phyloP scores from a whole-genome alignment of 2,113 vertebrate genomes.

The Oxyruncus cristatus region DNA sequence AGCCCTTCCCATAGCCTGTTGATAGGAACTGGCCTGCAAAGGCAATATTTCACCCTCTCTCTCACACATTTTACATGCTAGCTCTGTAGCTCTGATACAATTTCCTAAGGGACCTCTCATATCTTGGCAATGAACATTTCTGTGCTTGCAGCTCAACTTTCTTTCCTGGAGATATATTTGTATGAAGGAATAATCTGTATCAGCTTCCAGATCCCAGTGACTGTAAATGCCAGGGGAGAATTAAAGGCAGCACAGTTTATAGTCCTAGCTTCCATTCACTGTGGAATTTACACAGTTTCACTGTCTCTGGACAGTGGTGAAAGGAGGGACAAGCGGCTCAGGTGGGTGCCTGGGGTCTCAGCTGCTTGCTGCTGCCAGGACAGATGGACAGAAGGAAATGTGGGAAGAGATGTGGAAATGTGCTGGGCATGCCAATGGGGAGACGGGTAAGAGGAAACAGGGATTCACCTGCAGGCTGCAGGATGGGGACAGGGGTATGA shows the following conservation, averaged over 20 bases:
- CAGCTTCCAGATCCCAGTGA: background rate
- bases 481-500: background rate
- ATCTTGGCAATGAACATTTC: background rate
- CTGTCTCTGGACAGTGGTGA: background rate
- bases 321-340: background rate
- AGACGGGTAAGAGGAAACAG: background rate
- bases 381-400: background rate
- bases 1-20: background rate
- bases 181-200: background rate
- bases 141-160: background rate
- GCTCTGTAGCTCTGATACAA: background rate
- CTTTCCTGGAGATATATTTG: background rate
- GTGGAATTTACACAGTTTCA: accelerated
- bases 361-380: background rate
- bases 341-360: background rate
- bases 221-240: background rate
- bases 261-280: background rate
- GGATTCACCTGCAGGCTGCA: background rate
- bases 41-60: background rate
- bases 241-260: background rate
- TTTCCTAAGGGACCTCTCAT: background rate
- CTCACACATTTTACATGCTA: background rate
- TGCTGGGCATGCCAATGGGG: accelerated
- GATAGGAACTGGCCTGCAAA: background rate
- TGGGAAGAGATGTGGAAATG: background rate